Evolutionary conservation across 2,797 vertebrate species (phyloP), one percentile per base, ranked within the genome.

Genomic region (Acipenser ruthenus): DNA sequence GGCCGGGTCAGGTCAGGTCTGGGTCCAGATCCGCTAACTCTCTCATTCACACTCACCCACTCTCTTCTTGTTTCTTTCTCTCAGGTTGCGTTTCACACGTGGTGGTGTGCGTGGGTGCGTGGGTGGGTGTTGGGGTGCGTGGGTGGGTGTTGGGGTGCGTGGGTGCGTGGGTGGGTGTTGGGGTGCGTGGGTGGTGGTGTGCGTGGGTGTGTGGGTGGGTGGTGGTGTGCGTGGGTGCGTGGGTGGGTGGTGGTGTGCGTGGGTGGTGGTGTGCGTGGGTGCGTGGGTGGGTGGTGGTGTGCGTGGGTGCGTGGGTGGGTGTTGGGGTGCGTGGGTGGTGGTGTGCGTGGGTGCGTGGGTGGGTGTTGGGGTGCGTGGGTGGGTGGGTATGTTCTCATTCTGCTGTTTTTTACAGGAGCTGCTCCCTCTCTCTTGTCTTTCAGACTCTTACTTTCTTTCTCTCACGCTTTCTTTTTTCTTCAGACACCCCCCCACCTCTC

Each of bases 161-260:
- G 23, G 23, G 23, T 37, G 23, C 0, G 23, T 37, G 23, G 23
- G 23, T 55, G 52, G 1, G 67, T 74, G 50, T 77, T 49, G 9
- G 37, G 10, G 69, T 53, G 9, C 3, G 52, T 55, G 52, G 23
- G 23, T 37, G 23, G 23, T 3, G 2, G 23, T 2, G 23, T 23
- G 23, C 3, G 23, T 23, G 23, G 47, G 63, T 82, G 80, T 72
- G 77, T 72, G 74, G 49, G 47, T 79, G 72, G 75, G 77, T 76
- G 77, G 76, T 74, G 68, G 69, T 76, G 77, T 66, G 68, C 74
- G 73, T 73, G 71, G 74, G 68, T 73, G 67, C 51, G 10, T 50
- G 51, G 73, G 74, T 70, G 69, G 48, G 69, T 75, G 59, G 78
- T 69, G 73, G 75, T 74, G 74, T 67, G 75, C 69, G 73, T 79